Percentiles rank a stretch among this genome's conserved stretches.
These are phyloP conservation scores for Gnatocerus cornutus DNA, from an alignment of 2,888 invertebrate genomes.

Conservation along the genomic window DNA sequence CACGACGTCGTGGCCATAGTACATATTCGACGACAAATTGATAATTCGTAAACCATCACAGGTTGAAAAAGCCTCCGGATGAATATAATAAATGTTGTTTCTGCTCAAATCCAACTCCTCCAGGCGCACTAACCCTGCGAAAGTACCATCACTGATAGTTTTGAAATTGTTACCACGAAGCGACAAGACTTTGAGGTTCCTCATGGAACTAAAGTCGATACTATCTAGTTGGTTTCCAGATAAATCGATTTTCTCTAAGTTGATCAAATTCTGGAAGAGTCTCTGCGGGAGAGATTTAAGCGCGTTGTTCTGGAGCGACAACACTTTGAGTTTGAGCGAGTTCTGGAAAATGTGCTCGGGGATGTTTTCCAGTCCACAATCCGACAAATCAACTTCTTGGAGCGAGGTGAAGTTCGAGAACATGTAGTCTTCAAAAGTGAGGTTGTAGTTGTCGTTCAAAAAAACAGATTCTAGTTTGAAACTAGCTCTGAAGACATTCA, in stretches of 20 bases:
- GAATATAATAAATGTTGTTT: conserved; percentile 7
- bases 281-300: neutral
- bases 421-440: neutral
- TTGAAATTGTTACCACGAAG: neutral
- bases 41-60: conserved; percentile 4
- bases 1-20: neutral
- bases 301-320: neutral
- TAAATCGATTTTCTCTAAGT: conserved; percentile 1
- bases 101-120: conserved; percentile 18
- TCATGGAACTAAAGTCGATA: neutral
- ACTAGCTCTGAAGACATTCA: neutral
- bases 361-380: neutral
- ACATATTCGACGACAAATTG: conserved; percentile 5
- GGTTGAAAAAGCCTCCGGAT: conserved; percentile 1
- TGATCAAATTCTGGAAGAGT: neutral
- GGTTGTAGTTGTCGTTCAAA: conserved; percentile 2
- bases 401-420: neutral
- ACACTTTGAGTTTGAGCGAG: neutral
- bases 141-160: neutral
- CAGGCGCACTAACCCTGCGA: neutral
- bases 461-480: neutral
- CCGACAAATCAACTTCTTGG: conserved; percentile 3
- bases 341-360: conserved; percentile 6
- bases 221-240: neutral
- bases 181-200: conserved; percentile 6